Conservation (phyloP, 2,797 vertebrate species). For the Oophaga sylvatica region DNA sequence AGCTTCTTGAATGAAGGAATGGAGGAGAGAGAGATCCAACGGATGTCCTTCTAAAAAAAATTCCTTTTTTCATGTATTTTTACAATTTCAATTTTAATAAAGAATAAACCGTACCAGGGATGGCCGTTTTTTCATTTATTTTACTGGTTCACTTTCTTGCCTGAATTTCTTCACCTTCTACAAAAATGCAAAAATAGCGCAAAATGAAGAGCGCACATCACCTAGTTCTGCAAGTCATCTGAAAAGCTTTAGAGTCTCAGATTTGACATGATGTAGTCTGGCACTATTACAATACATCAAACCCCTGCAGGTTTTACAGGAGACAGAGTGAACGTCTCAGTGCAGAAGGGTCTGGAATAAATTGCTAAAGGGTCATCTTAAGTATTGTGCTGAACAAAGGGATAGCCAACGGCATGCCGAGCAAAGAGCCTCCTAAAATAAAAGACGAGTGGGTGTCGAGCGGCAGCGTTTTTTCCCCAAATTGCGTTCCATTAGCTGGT, state of each 20-base stretch:
- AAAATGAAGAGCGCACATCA: not conserved
- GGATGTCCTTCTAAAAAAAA: not conserved
- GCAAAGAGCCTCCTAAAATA: slow-evolving; percentile 28
- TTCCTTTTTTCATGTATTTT: not conserved
- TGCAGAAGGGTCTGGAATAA: slow-evolving; percentile 39
- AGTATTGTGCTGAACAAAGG: slow-evolving; percentile 19
- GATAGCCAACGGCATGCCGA: slow-evolving; percentile 1
- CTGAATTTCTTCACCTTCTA: not conserved
- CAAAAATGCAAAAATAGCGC: not conserved
- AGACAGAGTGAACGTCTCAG: slow-evolving; percentile 23
- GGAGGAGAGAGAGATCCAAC: too few relatives aligned
- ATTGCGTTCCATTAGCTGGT: not conserved
- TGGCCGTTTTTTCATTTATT: not conserved
- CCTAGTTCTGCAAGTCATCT: slow-evolving; percentile 24
- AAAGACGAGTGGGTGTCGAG: slow-evolving; percentile 30
- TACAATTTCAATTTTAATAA: not conserved
- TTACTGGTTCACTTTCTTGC: not conserved
- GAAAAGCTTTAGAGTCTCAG: slow-evolving; percentile 10
- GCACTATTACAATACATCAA: slow-evolving; percentile 52
- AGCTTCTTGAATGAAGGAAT: not conserved
- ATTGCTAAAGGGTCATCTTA: slow-evolving; percentile 42
- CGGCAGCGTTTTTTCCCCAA: slow-evolving; percentile 2
- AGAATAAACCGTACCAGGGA: not conserved
- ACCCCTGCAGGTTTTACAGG: slow-evolving; percentile 34
- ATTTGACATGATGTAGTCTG: slow-evolving; percentile 43